These are phyloP conservation scores for Tricholauxania praeusta DNA, from an alignment of 2,888 invertebrate species.

Conservation along the genomic window DNA sequence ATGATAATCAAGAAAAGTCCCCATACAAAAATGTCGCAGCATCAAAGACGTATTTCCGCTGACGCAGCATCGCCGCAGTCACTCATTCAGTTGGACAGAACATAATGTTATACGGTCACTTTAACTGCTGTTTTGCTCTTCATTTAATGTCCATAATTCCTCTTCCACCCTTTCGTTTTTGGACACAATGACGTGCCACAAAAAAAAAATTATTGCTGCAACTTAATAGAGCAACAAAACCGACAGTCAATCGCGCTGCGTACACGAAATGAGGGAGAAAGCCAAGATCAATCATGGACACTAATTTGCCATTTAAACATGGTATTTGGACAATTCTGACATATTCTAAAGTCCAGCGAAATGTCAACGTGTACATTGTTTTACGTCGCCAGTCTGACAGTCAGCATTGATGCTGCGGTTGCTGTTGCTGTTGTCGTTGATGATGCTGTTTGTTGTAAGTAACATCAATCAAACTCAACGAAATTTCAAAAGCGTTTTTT, in stretches of 20 bases:
- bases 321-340: slow-evolving; percentile 67
- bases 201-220: not conserved
- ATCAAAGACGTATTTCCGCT: slow-evolving; percentile 25
- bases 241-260: not conserved
- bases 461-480: slow-evolving; percentile 38
- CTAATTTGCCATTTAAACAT: slow-evolving; percentile 67
- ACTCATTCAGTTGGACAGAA: not conserved
- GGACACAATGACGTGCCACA: not conserved
- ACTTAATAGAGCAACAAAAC: slow-evolving; percentile 13
- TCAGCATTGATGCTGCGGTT: slow-evolving; percentile 28
- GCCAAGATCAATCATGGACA: slow-evolving; percentile 63
- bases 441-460: slow-evolving; percentile 49
- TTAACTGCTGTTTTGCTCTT: slow-evolving; percentile 8
- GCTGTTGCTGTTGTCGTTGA: slow-evolving; percentile 48
- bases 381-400: slow-evolving; percentile 12
- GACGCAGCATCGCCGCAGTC: not conserved
- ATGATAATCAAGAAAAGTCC: slow-evolving; percentile 40
- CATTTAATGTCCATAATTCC: slow-evolving; percentile 15
- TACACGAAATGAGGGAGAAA: slow-evolving; percentile 20
- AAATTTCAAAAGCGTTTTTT: slow-evolving; percentile 22
- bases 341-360: slow-evolving; percentile 56
- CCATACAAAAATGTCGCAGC: slow-evolving; percentile 23
- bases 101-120: slow-evolving; percentile 22
- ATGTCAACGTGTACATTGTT: slow-evolving; percentile 43
- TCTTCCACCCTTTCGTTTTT: not conserved